These are phyloP conservation scores for Silurus glanis DNA, from an alignment of 2,113 vertebrate species.

Conservation along the genomic window DNA sequence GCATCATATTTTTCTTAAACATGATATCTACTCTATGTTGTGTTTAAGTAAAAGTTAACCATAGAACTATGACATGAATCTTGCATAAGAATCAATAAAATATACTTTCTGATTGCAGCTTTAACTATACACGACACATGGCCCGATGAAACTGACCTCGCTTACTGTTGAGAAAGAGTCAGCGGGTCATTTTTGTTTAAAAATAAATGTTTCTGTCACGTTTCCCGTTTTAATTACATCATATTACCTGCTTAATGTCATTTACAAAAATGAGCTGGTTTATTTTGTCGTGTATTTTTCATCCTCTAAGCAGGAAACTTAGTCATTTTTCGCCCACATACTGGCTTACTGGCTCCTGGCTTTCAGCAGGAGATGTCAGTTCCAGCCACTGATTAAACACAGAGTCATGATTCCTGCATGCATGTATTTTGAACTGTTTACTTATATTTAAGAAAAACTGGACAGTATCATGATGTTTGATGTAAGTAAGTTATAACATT, in stretches of 20 bases:
- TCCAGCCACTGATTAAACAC: background rate
- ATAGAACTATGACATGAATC: background rate
- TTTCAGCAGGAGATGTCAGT: background rate
- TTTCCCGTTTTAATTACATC: background rate
- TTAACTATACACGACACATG: no score
- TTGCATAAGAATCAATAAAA: background rate
- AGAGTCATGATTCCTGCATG: background rate
- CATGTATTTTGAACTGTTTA: slow-evolving; percentile 1
- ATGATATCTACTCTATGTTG: background rate
- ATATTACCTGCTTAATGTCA: slow-evolving; percentile 55
- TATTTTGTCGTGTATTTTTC: slow-evolving; percentile 12
- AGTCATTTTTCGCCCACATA: background rate
- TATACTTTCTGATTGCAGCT: background rate
- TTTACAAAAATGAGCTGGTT: slow-evolving; percentile 49
- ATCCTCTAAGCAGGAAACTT: slow-evolving; percentile 10
- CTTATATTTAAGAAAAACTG: background rate
- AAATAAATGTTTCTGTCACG: background rate
- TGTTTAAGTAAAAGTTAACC: background rate
- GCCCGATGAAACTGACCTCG: background rate
- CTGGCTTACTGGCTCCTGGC: no score
- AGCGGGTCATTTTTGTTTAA: background rate
- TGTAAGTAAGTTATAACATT: background rate
- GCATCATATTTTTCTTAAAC: background rate
- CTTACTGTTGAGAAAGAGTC: background rate
- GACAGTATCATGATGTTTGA: background rate